These are phyloP conservation scores for Cyphomyrus plagiostoma DNA, from an alignment of 2,113 vertebrate genomes.

Conservation along the genomic window DNA sequence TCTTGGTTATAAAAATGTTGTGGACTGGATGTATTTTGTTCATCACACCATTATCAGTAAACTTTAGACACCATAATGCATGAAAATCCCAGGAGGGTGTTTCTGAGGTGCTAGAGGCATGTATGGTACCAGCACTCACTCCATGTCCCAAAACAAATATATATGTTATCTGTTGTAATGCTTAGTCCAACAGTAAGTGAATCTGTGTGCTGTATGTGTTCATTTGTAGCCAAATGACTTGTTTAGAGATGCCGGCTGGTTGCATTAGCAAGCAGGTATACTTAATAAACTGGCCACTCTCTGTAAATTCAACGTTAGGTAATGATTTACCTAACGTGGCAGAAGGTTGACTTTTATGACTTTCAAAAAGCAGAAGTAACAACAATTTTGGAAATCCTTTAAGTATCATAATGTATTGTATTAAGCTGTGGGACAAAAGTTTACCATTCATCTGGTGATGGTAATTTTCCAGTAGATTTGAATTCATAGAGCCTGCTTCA, in stretches of 20 bases:
- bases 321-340: not conserved
- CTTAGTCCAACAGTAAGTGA: not conserved
- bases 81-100: not conserved
- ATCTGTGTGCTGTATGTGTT: not conserved
- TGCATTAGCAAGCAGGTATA: not conserved
- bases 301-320: not conserved
- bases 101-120: not conserved
- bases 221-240: not conserved
- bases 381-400: not conserved
- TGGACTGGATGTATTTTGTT: not conserved
- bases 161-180: not conserved
- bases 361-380: not conserved
- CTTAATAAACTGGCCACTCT: not conserved
- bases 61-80: not conserved
- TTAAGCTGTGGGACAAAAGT: conserved; percentile 32
- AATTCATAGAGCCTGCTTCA: conserved; percentile 56
- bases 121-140: not conserved
- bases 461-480: conserved; percentile 52
- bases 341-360: not conserved
- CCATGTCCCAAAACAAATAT: not conserved
- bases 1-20: not conserved
- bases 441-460: conserved; percentile 44
- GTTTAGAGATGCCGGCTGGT: not conserved
- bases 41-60: not conserved
- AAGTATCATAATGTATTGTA: conserved; percentile 7